Conservation (phyloP, 2,797 vertebrate genomes). For the Telmatherina bonti region DNA sequence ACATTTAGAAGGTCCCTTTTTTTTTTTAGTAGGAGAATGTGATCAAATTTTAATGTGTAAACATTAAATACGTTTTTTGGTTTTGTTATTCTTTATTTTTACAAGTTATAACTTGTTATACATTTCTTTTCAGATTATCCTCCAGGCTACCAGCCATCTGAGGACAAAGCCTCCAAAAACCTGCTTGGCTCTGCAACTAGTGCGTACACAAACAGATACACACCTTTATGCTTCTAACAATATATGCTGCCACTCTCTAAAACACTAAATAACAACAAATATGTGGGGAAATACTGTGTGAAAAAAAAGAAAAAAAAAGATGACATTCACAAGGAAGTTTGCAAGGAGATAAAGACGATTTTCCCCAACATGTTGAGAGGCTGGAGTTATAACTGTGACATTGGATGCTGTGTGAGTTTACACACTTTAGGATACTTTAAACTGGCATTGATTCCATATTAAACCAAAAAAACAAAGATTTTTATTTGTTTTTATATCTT, state of each 20-base stretch:
- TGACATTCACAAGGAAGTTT: neutral
- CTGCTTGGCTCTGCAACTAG: constrained; percentile 97
- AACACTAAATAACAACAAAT: neutral
- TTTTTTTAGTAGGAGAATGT: too few species aligned
- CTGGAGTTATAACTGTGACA: too few species aligned
- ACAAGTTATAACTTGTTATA: constrained; percentile 20
- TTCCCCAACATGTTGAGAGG: too few species aligned
- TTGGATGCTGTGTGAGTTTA: neutral
- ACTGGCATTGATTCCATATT: neutral
- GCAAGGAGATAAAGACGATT: too few species aligned
- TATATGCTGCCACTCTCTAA: neutral
- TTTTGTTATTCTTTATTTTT: neutral
- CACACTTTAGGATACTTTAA: neutral
- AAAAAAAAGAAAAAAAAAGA: neutral
- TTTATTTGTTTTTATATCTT: constrained; percentile 1
- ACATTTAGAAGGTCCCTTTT: neutral
- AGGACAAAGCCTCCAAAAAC: constrained; percentile 96
- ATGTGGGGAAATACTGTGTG: neutral
- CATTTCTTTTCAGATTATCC: constrained; percentile 87
- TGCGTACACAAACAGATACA: constrained; percentile 76
- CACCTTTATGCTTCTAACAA: constrained; percentile 5
- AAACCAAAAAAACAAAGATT: neutral
- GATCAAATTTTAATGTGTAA: too few species aligned
- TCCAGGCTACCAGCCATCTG: constrained; percentile 90
- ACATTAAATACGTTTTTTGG: too few species aligned